Percentiles rank a stretch among this genome's conserved stretches.
phyloP scores from a whole-genome alignment of 2,888 invertebrate species.

The Stenchaetothrips biformis region DNA sequence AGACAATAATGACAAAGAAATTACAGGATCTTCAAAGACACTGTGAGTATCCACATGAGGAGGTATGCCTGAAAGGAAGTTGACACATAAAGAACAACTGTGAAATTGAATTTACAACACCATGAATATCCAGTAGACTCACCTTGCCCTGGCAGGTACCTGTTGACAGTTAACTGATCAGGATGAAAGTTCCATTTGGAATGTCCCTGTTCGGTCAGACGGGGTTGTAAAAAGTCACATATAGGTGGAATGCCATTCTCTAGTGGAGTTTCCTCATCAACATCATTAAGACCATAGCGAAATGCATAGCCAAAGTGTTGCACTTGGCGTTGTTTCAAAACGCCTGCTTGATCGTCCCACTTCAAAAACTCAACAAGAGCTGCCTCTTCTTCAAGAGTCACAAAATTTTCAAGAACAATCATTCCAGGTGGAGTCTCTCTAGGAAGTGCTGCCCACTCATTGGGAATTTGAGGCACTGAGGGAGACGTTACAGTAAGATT shows the following conservation, averaged over 20 bases:
- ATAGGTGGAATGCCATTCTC: slow-evolving; percentile 62
- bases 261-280: slow-evolving; percentile 66
- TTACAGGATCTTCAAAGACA: slow-evolving; percentile 81
- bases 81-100: background rate
- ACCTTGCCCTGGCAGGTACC: slow-evolving; percentile 80
- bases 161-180: slow-evolving; percentile 81
- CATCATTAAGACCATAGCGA: slow-evolving; percentile 78
- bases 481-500: slow-evolving; percentile 30
- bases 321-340: slow-evolving; percentile 75
- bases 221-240: slow-evolving; percentile 61
- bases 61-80: slow-evolving; percentile 71
- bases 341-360: slow-evolving; percentile 44
- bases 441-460: slow-evolving; percentile 31
- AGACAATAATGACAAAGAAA: slow-evolving; percentile 80
- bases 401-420: slow-evolving; percentile 63
- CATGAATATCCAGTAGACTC: slow-evolving; percentile 34
- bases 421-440: slow-evolving; percentile 62
- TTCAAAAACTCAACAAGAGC: slow-evolving; percentile 56
- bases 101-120: background rate
- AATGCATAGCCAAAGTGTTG: slow-evolving; percentile 92
- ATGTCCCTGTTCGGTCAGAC: slow-evolving; percentile 49
- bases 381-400: slow-evolving; percentile 64
- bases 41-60: slow-evolving; percentile 93
- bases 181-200: slow-evolving; percentile 47
- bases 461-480: slow-evolving; percentile 45